These are phyloP conservation scores for Muricea muricata DNA, from an alignment of 92 coral and sea anemone species.

Conservation along the genomic window DNA sequence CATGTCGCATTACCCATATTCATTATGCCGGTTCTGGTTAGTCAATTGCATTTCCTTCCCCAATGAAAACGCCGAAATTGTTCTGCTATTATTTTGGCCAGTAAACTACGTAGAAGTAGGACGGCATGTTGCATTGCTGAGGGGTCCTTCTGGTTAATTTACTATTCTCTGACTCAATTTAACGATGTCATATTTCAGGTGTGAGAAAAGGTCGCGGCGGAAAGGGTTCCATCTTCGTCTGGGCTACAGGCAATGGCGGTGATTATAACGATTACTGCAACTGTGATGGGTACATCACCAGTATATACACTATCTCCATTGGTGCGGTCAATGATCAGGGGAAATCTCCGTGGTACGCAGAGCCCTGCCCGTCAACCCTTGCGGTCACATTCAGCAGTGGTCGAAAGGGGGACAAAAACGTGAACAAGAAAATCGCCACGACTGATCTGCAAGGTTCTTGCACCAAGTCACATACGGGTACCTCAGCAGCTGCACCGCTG, in stretches of 20 bases:
- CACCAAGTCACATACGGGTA: slow-evolving; percentile 92
- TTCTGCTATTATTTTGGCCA: no score
- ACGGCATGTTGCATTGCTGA: not conserved
- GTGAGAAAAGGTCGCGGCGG: slow-evolving; percentile 92
- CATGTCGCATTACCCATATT: no score
- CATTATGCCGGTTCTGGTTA: no score
- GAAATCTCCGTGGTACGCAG: slow-evolving; percentile 99
- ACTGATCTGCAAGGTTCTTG: slow-evolving; percentile 84
- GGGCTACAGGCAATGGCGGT: slow-evolving; percentile 99
- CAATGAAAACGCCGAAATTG: no score
- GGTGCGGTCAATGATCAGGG: slow-evolving; percentile 96
- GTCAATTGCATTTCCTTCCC: no score
- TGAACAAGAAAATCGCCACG: slow-evolving; percentile 78
- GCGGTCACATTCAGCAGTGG: slow-evolving; percentile 99
- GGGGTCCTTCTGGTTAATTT: no score
- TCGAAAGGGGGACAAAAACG: slow-evolving; percentile 61
- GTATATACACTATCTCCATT: slow-evolving; percentile 92
- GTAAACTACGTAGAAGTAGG: no score
- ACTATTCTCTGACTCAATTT: no score
- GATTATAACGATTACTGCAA: slow-evolving; percentile 90
- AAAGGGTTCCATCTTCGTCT: slow-evolving; percentile 95
- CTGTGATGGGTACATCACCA: slow-evolving; percentile 98
- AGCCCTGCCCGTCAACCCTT: slow-evolving; percentile 95
- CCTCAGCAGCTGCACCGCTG: slow-evolving; percentile 99
- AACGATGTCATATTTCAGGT: slow-evolving; percentile 60